Evolutionary conservation across 2,113 vertebrate genomes (phyloP).

Genomic region (Alethe castanea): DNA sequence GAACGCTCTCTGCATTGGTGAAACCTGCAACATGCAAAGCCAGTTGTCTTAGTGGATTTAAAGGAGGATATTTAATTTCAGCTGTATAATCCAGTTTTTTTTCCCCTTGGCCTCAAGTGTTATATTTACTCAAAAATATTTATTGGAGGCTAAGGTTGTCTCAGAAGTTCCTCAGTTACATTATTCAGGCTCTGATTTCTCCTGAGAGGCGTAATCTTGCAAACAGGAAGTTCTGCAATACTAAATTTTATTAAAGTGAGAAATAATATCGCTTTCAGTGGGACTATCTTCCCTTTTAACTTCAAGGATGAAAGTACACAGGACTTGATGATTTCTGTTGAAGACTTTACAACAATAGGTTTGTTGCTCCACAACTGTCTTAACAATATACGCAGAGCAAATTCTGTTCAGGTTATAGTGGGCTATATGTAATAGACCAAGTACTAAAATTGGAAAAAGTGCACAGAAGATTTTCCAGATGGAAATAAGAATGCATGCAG

Average conservation of each 20-base stretch:
- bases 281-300: not conserved
- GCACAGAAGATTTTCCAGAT: conserved; percentile 58
- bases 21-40: not conserved
- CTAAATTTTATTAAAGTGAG: not conserved
- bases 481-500: conserved; percentile 43
- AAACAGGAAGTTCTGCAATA: not conserved
- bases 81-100: not conserved
- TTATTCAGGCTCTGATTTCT: not conserved
- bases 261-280: not conserved
- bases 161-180: not conserved
- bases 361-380: not conserved
- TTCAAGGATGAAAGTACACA: not conserved
- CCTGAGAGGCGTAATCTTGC: not conserved
- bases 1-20: not conserved
- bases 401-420: not conserved
- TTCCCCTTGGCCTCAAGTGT: not conserved
- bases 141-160: not conserved
- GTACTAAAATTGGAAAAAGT: conserved; percentile 24
- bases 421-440: not conserved
- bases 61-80: not conserved
- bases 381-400: not conserved
- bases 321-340: not conserved
- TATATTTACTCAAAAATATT: not conserved
- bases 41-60: not conserved
- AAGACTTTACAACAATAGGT: not conserved